A percentile compares a stretch with the other conserved stretches of the same genome.
Conservation (phyloP, 1,140 invertebrate species). For the Hylaeus anthracinus region DNA sequence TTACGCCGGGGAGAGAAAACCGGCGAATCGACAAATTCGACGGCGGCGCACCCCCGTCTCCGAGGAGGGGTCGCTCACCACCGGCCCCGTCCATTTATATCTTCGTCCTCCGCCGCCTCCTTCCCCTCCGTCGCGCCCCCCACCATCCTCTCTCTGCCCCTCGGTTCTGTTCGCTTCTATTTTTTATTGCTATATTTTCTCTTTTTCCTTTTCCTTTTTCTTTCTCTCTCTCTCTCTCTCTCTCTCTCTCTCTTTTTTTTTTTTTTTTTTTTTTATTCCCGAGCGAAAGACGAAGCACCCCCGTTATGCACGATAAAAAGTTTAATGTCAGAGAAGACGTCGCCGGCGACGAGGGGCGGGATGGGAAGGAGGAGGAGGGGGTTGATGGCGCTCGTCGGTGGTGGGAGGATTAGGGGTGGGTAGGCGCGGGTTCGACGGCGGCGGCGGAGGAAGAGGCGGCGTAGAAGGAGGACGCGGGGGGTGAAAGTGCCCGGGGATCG, state of each 20-base stretch:
- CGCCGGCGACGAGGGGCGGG: constrained; percentile 14
- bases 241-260: neutral
- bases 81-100: constrained; percentile 63
- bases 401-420: constrained; percentile 18
- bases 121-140: neutral
- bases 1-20: constrained; percentile 44
- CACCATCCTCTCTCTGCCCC: neutral
- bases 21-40: constrained; percentile 63
- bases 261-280: constrained; percentile 50
- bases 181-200: neutral
- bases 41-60: constrained; percentile 56
- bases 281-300: constrained; percentile 62
- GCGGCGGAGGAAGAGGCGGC: constrained; percentile 11
- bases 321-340: constrained; percentile 73
- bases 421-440: constrained; percentile 41
- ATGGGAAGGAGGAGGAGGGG: too few species aligned
- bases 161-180: neutral
- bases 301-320: constrained; percentile 75
- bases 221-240: neutral
- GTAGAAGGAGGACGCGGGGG: constrained; percentile 16
- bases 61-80: constrained; percentile 56
- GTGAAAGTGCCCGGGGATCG: constrained; percentile 72
- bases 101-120: constrained; percentile 27
- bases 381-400: neutral
- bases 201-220: neutral